A percentile compares a stretch with the other conserved stretches of the same genome.
Conservation (phyloP, 2,888 invertebrate genomes). For the Chrysina gloriosa region DNA sequence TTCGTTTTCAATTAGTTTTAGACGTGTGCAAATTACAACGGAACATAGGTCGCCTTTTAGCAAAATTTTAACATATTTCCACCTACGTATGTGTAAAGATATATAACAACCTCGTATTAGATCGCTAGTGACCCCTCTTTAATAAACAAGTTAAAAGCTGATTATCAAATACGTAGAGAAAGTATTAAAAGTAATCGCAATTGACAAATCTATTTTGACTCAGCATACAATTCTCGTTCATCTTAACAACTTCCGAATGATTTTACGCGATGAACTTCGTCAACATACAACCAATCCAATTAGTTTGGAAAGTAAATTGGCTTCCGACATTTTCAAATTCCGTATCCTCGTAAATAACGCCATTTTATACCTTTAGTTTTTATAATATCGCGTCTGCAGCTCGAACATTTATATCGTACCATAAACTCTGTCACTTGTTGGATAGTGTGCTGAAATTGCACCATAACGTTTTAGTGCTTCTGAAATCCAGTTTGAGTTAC, state of each 20-base stretch:
- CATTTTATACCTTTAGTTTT: slow-evolving; percentile 40
- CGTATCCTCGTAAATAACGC: slow-evolving; percentile 29
- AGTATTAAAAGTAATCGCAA: neutral
- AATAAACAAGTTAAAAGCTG: too few relatives aligned
- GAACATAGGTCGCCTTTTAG: neutral
- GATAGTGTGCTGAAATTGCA: slow-evolving; percentile 35
- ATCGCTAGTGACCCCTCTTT: too few relatives aligned
- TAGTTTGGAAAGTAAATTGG: slow-evolving; percentile 7
- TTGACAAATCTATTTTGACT: neutral
- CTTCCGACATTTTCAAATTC: slow-evolving; percentile 11
- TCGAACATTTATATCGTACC: slow-evolving; percentile 42
- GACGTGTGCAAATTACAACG: slow-evolving; percentile 16
- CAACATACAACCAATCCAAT: slow-evolving; percentile 3
- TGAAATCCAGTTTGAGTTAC: slow-evolving; percentile 40
- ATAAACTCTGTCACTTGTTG: slow-evolving; percentile 45
- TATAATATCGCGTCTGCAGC: slow-evolving; percentile 44
- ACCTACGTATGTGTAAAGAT: neutral
- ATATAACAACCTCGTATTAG: too few relatives aligned
- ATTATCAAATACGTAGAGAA: neutral
- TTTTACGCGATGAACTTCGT: neutral
- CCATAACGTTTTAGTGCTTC: slow-evolving; percentile 41
- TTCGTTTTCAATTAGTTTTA: slow-evolving; percentile 28
- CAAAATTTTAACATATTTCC: slow-evolving; percentile 8
- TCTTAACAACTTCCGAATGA: neutral
- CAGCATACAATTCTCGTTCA: too few relatives aligned